Percentiles rank a stretch among this genome's conserved stretches.
Evolutionary conservation across 1,140 invertebrate species (phyloP).

Genomic region (Megathymus violae): DNA sequence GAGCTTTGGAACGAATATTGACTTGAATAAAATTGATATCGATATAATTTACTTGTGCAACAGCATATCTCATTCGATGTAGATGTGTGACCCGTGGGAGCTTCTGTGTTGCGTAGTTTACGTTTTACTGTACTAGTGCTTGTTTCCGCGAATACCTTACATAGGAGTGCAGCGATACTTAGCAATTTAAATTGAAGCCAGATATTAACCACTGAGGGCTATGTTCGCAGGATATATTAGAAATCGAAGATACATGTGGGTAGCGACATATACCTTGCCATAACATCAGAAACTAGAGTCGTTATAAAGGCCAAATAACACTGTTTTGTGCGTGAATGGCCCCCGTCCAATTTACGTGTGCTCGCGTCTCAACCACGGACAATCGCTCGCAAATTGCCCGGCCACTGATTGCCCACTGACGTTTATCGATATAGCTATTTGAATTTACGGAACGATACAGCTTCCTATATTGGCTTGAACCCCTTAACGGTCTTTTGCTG

Average conservation of each 20-base stretch:
- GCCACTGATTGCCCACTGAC: constrained; percentile 69
- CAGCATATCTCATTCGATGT: constrained; percentile 67
- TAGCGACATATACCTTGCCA: constrained; percentile 7
- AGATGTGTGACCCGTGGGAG: constrained; percentile 67
- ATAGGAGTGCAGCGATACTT: constrained; percentile 13
- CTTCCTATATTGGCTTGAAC: constrained; percentile 29
- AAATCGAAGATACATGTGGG: constrained; percentile 11
- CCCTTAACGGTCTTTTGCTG: constrained; percentile 2
- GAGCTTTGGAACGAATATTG: constrained; percentile 71
- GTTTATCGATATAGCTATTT: constrained; percentile 76
- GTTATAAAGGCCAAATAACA: constrained; percentile 50
- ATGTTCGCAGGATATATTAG: constrained; percentile 29
- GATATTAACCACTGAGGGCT: constrained; percentile 22
- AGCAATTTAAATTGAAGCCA: constrained; percentile 28
- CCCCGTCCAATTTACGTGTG: constrained; percentile 70
- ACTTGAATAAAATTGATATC: constrained; percentile 69
- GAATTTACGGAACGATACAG: constrained; percentile 44
- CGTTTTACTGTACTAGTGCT: constrained; percentile 8
- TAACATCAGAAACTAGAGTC: constrained; percentile 41
- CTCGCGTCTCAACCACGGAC: constrained; percentile 70
- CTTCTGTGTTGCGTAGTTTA: constrained; percentile 44
- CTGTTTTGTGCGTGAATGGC: constrained; percentile 57
- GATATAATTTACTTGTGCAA: constrained; percentile 71
- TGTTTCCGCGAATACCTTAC: not conserved
- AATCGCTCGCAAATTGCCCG: constrained; percentile 76